Percentiles rank a stretch among this genome's conserved stretches.
Conservation (phyloP, 2,113 vertebrate genomes). For the Elephantulus edwardii region DNA sequence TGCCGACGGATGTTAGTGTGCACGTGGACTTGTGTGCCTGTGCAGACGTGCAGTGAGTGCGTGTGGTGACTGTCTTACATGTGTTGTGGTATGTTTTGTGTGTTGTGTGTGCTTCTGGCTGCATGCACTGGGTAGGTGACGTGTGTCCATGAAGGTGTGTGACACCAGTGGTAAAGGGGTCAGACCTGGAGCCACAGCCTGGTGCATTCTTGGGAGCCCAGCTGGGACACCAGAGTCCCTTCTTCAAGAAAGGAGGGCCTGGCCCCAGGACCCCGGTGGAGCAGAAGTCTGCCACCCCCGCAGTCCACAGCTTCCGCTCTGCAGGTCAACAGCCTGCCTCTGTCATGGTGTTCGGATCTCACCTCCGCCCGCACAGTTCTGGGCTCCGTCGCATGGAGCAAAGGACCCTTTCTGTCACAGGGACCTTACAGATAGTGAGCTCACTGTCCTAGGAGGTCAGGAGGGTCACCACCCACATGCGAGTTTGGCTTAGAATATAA, state of each 20-base stretch:
- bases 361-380: not conserved
- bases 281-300: rapidly evolving
- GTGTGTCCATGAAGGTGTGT: not conserved
- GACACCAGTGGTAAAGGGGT: rapidly evolving
- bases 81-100: not conserved
- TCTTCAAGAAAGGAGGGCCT: not conserved
- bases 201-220: not conserved
- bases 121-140: not conserved
- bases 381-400: rapidly evolving
- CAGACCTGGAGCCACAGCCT: not conserved
- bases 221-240: not conserved
- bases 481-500: no score
- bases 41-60: not conserved
- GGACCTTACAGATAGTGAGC: not conserved
- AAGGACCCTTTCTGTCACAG: not conserved
- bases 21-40: rapidly evolving
- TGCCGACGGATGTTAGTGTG: not conserved
- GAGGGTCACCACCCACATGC: not conserved
- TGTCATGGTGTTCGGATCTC: rapidly evolving
- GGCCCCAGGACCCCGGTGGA: rapidly evolving
- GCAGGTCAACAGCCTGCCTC: rapidly evolving
- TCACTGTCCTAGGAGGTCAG: not conserved
- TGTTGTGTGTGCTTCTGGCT: not conserved
- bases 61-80: not conserved
- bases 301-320: not conserved